Evolutionary conservation across 2,888 invertebrate genomes (phyloP), one percentile per base, ranked within the genome.

Genomic region (Hirtodrosophila trivittata): DNA sequence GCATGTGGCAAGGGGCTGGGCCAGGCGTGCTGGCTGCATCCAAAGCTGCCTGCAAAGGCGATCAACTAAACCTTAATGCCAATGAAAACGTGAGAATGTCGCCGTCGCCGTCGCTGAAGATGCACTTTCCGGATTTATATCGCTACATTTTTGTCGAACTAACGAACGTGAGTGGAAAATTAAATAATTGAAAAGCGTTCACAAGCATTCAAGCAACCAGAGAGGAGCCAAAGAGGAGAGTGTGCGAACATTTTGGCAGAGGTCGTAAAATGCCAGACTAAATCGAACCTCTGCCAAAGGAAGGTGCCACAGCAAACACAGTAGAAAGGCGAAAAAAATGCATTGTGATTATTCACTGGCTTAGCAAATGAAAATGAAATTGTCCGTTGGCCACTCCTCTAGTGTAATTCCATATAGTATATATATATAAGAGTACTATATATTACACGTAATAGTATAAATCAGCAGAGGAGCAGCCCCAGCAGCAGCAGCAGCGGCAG

Each of bases 61-160:
- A 72, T 82, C 82, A 66, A 68, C 76, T 58, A 63, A 77, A 63
- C 71, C 66, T 80, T 83, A 81, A 86, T 86, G 86, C 81, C 81
- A 86, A 75, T 75, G 85, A 72, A 86, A 82, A 86, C 82, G 86
- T 82, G 82, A 84, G 86, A 82, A 82, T 84, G 81, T 72, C 81
- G 75, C 49, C 66, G 66, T 63, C 47, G 56, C 73, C 54, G 77
- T 37, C 52, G 59, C 58, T 70, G 84, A 84, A 80, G 86, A 80
- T 82, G 82, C 81, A 82, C 84, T 82, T 82, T 81, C 60, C 51
- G 62, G 73, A 75, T 77, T 76, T 77, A 71, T 75, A 73, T 77
- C 68, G 78, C 57, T 35, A 45, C 65, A 46, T 65, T 67, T 76
- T 76, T 66, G 62, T 66, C 69, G 39, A 62, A 63, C 72, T 77